A percentile compares a stretch with the other conserved stretches of the same genome.
Evolutionary conservation across 2,888 invertebrate genomes (phyloP).

Genomic region (Miltochrista miniata): DNA sequence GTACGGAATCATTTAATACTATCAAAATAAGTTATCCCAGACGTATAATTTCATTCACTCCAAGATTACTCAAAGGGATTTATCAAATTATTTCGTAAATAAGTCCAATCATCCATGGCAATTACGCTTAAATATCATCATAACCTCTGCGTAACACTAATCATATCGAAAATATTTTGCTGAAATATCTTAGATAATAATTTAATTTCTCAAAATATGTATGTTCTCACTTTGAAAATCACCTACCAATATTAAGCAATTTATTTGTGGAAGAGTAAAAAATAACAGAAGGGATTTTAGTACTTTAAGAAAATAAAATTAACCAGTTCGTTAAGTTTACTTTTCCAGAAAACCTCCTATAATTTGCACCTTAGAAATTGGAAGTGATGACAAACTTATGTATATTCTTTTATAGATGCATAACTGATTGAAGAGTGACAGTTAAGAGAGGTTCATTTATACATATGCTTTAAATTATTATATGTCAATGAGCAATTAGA

Average conservation of each 20-base stretch:
- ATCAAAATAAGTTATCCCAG: conserved; percentile 20
- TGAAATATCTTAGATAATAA: conserved; percentile 72
- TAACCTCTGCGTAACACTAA: conserved; percentile 69
- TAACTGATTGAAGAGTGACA: too few species aligned
- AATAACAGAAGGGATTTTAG: too few species aligned
- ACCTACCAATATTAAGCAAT: conserved; percentile 54
- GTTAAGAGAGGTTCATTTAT: too few species aligned
- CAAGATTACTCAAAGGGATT: conserved; percentile 16
- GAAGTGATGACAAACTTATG: too few species aligned
- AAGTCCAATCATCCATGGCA: conserved; percentile 49
- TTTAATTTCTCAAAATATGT: conserved; percentile 67
- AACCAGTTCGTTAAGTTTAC: too few species aligned
- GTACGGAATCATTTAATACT: conserved; percentile 19
- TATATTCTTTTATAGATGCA: too few species aligned
- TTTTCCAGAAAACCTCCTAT: too few species aligned
- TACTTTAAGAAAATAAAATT: too few species aligned
- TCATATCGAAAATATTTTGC: conserved; percentile 77
- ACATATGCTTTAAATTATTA: too few species aligned
- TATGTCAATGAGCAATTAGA: too few species aligned
- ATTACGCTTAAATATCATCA: conserved; percentile 68
- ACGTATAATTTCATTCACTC: conserved; percentile 21
- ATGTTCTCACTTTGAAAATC: conserved; percentile 57
- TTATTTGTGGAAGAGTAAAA: background rate
- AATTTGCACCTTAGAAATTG: too few species aligned
- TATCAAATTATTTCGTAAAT: conserved; percentile 26